A percentile compares a stretch with the other conserved stretches of the same genome.
Conservation (phyloP, 2,888 invertebrate species). For the Temnothorax unifasciatus region DNA sequence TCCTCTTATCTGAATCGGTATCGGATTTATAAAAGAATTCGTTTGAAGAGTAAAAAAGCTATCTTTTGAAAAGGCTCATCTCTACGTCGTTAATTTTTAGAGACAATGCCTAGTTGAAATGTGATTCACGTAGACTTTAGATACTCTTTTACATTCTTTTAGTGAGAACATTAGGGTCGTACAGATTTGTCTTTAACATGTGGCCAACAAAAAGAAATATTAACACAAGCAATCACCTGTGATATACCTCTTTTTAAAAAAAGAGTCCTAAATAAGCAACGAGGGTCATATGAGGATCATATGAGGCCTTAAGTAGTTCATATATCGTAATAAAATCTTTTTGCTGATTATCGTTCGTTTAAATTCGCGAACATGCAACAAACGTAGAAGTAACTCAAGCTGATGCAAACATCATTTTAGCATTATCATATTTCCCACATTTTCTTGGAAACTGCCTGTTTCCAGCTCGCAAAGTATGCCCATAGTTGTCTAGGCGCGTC, state of each 20-base stretch:
- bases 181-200: neutral
- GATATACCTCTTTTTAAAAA: neutral
- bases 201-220: neutral
- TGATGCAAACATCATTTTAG: slow-evolving; percentile 9
- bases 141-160: neutral
- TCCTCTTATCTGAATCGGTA: slow-evolving; percentile 23
- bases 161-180: neutral
- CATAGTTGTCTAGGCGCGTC: slow-evolving; percentile 35
- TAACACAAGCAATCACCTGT: neutral
- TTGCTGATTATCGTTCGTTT: neutral
- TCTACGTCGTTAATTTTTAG: neutral
- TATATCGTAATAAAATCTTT: neutral
- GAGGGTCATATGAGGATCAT: neutral
- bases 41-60: neutral
- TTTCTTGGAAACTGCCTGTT: slow-evolving; percentile 31
- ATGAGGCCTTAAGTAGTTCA: neutral
- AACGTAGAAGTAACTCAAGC: neutral
- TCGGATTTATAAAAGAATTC: neutral
- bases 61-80: neutral
- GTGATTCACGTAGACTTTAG: neutral
- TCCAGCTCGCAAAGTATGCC: neutral
- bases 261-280: neutral
- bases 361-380: slow-evolving; percentile 1
- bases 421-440: slow-evolving; percentile 44
- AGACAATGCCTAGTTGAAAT: neutral